These are phyloP conservation scores for Aphelenchoides besseyi DNA, from an alignment of 1,140 invertebrate genomes.

Conservation along the genomic window DNA sequence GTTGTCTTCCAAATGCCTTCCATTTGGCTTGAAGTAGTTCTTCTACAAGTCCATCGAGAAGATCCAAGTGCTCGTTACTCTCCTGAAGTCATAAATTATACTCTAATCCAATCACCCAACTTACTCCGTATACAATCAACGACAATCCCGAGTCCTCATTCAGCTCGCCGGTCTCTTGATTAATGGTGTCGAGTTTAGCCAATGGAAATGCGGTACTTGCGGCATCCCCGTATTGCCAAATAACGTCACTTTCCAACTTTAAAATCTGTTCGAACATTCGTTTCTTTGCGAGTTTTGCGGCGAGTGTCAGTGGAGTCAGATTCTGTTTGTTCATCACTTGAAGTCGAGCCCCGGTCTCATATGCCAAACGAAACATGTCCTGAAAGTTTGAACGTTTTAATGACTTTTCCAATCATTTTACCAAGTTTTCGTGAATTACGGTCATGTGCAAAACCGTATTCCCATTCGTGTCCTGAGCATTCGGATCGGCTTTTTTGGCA, in stretches of 20 bases:
- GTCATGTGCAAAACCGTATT: slow-evolving; percentile 94
- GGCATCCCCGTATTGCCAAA: slow-evolving; percentile 74
- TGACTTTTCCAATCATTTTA: slow-evolving; percentile 12
- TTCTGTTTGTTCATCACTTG: slow-evolving; percentile 80
- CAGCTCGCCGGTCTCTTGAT: slow-evolving; percentile 81
- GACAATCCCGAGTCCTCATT: slow-evolving; percentile 88
- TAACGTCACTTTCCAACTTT: slow-evolving; percentile 64
- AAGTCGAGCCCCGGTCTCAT: slow-evolving; percentile 81
- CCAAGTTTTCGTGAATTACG: slow-evolving; percentile 89
- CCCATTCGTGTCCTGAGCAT: slow-evolving; percentile 92
- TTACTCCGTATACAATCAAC: slow-evolving; percentile 92
- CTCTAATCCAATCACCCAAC: slow-evolving; percentile 37
- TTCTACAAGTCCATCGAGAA: slow-evolving; percentile 88
- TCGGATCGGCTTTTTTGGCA: slow-evolving; percentile 85
- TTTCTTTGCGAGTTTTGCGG: slow-evolving; percentile 84
- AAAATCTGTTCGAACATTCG: slow-evolving; percentile 73
- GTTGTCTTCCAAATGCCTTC: slow-evolving; percentile 67
- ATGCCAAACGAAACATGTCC: slow-evolving; percentile 88
- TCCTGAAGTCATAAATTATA: slow-evolving; percentile 69
- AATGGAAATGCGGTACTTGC: slow-evolving; percentile 88
- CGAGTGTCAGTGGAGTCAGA: slow-evolving; percentile 84
- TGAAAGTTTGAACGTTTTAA: slow-evolving; percentile 60
- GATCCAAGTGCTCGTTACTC: slow-evolving; percentile 85
- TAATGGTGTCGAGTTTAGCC: slow-evolving; percentile 89
- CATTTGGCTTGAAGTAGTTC: slow-evolving; percentile 93